A percentile compares a stretch with the other conserved stretches of the same genome.
Conservation (phyloP, 2,888 invertebrate genomes). For the Mesorhabditis spiculigera region DNA sequence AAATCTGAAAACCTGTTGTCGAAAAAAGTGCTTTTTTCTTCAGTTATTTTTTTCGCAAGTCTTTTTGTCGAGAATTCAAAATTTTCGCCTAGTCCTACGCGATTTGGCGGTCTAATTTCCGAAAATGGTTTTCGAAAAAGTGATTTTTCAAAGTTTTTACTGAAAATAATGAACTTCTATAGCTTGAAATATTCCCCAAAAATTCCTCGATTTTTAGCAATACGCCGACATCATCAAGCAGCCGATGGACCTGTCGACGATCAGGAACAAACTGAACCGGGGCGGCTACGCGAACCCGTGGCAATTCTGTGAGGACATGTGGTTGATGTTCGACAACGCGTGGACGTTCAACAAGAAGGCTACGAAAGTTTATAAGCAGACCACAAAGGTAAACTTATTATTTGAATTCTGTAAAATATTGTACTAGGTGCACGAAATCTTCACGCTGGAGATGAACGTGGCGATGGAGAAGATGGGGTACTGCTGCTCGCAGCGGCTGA, state of each 20-base stretch:
- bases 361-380: constrained; percentile 91
- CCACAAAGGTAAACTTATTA: constrained; percentile 77
- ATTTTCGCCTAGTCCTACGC: too few relatives aligned
- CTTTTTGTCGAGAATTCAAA: too few relatives aligned
- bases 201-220: constrained; percentile 62
- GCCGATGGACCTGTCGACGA: constrained; percentile 90
- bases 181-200: background rate
- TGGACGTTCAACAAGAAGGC: constrained; percentile 98
- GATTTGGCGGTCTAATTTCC: too few relatives aligned
- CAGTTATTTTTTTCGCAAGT: too few relatives aligned
- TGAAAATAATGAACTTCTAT: too few relatives aligned
- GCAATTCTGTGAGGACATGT: constrained; percentile 98
- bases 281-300: constrained; percentile 94
- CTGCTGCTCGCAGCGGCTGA: constrained; percentile 97
- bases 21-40: too few relatives aligned
- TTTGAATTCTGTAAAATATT: background rate
- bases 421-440: constrained; percentile 86
- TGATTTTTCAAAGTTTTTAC: too few relatives aligned
- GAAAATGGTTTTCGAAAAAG: too few relatives aligned
- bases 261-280: constrained; percentile 84
- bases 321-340: constrained; percentile 99
- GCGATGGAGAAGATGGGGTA: constrained; percentile 97
- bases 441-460: constrained; percentile 93
- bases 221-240: constrained; percentile 68
- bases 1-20: too few relatives aligned